These are phyloP conservation scores for Lasioglossum zephyrum DNA, from an alignment of 2,888 invertebrate species.

Conservation along the genomic window DNA sequence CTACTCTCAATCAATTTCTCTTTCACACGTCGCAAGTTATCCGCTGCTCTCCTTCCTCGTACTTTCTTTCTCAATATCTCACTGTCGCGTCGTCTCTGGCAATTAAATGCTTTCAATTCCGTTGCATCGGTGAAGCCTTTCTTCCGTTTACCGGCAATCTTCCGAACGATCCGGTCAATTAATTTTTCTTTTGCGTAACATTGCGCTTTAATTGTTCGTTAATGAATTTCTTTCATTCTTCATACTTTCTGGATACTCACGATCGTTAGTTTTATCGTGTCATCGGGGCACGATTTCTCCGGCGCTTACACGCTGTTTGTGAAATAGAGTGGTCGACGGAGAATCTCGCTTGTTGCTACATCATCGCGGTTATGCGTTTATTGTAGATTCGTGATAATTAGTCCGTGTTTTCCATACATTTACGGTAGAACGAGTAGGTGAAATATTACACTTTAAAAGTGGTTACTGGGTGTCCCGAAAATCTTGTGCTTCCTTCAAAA, in stretches of 20 bases:
- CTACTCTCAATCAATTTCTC: constrained; percentile 58
- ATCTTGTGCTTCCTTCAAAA: too few relatives aligned
- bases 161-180: constrained; percentile 31
- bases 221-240: constrained; percentile 10
- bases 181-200: constrained; percentile 27
- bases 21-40: constrained; percentile 47
- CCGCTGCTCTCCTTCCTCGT: constrained; percentile 31
- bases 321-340: constrained; percentile 1
- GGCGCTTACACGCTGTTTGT: background rate
- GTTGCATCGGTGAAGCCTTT: background rate
- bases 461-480: too few relatives aligned
- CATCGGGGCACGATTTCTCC: constrained; percentile 13
- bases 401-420: background rate
- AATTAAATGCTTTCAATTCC: constrained; percentile 36
- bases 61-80: constrained; percentile 26
- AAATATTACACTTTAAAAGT: background rate
- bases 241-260: background rate
- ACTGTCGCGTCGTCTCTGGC: constrained; percentile 30
- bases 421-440: background rate
- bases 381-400: background rate
- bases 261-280: constrained; percentile 12
- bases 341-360: background rate
- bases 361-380: background rate
- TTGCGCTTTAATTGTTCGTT: constrained; percentile 14
- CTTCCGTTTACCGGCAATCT: constrained; percentile 35